Conservation (phyloP, 2,113 vertebrate species). For the Felis chaus region DNA sequence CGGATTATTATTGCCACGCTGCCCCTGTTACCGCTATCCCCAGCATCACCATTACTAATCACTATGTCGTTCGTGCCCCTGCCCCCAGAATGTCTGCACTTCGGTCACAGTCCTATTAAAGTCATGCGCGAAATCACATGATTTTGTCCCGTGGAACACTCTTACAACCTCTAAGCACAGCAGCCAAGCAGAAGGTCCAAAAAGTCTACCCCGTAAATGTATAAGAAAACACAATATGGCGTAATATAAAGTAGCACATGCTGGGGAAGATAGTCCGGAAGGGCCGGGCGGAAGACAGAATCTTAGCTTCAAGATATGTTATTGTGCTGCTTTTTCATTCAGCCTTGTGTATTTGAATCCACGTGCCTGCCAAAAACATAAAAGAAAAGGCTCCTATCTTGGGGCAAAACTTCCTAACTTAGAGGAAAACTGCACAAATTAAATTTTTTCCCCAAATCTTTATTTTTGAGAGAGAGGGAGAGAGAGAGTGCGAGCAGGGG, state of each 20-base stretch:
- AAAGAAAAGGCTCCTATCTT: background rate
- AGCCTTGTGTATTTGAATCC: background rate
- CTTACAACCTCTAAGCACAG: background rate
- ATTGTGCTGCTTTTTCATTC: background rate
- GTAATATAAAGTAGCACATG: background rate
- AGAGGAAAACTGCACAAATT: background rate
- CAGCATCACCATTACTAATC: background rate
- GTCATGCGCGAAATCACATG: background rate
- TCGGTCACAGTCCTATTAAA: background rate
- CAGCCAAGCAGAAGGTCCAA: fast-evolving
- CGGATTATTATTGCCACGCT: background rate
- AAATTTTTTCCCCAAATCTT: no score
- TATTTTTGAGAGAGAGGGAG: no score
- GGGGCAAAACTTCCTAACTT: background rate
- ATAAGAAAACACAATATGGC: background rate
- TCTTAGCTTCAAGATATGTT: background rate
- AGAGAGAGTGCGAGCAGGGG: no score
- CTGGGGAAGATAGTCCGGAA: background rate
- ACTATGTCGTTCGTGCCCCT: fast-evolving
- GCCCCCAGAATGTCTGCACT: background rate
- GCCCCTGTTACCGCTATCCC: background rate
- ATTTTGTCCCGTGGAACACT: background rate
- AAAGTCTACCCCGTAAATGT: background rate
- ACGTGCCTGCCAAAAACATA: background rate
- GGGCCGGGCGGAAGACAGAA: background rate